phyloP scores from a whole-genome alignment of 2,888 invertebrate species.

The Nebria brevicollis region DNA sequence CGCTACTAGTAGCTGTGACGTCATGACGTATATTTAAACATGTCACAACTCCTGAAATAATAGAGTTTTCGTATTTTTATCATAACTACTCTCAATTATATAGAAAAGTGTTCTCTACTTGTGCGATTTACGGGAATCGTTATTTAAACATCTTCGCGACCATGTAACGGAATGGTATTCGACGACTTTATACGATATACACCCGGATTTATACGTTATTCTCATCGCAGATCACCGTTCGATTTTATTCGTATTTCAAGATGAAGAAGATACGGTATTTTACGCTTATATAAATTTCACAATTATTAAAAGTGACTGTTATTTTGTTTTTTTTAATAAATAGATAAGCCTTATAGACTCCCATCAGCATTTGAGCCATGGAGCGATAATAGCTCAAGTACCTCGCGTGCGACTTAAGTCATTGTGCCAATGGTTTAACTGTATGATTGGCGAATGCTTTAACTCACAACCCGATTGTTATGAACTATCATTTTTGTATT shows the following conservation, averaged over 20 bases:
- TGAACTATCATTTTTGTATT: slow-evolving; percentile 66
- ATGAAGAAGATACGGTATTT: slow-evolving; percentile 49
- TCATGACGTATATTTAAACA: no score
- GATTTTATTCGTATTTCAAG: slow-evolving; percentile 65
- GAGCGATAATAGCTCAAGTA: slow-evolving; percentile 65
- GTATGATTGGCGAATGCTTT: slow-evolving; percentile 61
- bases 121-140: slow-evolving; percentile 60
- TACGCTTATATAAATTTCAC: no score
- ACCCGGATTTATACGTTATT: slow-evolving; percentile 63
- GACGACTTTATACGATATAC: slow-evolving; percentile 54
- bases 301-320: neutral
- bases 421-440: slow-evolving; percentile 64
- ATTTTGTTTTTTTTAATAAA: slow-evolving; percentile 35
- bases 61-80: neutral
- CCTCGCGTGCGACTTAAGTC: slow-evolving; percentile 58
- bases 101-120: slow-evolving; percentile 65
- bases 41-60: no score
- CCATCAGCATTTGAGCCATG: slow-evolving; percentile 63
- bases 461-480: slow-evolving; percentile 62
- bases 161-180: slow-evolving; percentile 63
- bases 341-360: slow-evolving; percentile 66
- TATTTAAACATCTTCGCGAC: slow-evolving; percentile 61
- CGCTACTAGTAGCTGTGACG: no score
- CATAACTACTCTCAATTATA: slow-evolving; percentile 17
- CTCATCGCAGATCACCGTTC: slow-evolving; percentile 66